Evolutionary conservation across 2,797 vertebrate genomes (phyloP).

Genomic region (Danio choprae): DNA sequence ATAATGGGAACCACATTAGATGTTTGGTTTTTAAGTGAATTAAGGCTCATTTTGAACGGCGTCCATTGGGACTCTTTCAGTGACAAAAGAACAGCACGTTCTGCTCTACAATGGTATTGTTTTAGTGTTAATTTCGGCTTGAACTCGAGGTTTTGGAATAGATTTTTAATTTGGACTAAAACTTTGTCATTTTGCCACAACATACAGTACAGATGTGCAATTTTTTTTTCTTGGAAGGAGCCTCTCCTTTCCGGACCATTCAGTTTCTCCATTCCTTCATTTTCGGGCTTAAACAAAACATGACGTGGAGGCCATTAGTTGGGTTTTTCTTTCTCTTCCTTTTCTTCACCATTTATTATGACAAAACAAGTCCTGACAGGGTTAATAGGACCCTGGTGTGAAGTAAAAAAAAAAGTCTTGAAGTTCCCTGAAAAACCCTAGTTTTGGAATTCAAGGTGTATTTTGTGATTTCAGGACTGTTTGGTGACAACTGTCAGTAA

Average conservation of each 20-base stretch:
- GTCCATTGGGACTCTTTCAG: constrained; percentile 4
- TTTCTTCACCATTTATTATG: background rate
- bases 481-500: too few species aligned
- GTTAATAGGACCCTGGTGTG: background rate
- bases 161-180: background rate
- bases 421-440: background rate
- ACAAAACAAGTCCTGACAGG: background rate
- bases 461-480: too few species aligned
- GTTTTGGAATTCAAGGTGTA: background rate
- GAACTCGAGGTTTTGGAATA: background rate
- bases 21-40: constrained; percentile 6
- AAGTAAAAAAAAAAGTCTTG: background rate
- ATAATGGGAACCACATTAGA: constrained; percentile 50
- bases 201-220: background rate
- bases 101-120: constrained; percentile 8
- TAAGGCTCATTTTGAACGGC: background rate
- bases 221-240: background rate
- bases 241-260: background rate
- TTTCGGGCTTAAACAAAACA: background rate
- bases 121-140: constrained; percentile 20
- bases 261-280: background rate
- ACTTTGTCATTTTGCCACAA: background rate
- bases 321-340: background rate
- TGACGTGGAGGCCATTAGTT: background rate
- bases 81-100: constrained; percentile 7